Conservation (phyloP, 2,113 vertebrate genomes). For the Procavia capensis region DNA sequence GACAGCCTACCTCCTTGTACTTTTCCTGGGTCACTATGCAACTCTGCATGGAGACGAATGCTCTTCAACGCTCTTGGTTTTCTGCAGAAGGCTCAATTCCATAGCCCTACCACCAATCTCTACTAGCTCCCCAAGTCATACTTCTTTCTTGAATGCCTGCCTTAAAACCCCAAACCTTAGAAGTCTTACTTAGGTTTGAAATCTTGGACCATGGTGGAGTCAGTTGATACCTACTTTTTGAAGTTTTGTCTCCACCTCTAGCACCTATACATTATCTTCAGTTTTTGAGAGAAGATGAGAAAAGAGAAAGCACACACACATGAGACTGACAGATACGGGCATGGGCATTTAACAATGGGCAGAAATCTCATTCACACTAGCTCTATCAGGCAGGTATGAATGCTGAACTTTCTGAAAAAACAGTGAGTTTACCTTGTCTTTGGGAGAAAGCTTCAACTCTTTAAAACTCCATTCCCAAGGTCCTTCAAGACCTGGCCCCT, state of each 20-base stretch:
- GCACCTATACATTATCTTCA: background rate
- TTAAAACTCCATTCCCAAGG: background rate
- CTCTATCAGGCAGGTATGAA: background rate
- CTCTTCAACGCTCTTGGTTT: background rate
- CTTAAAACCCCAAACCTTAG: background rate
- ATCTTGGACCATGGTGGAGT: background rate
- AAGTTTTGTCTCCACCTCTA: background rate
- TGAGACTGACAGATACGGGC: background rate
- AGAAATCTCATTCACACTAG: background rate
- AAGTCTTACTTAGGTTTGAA: background rate
- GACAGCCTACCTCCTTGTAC: background rate
- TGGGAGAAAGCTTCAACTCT: background rate
- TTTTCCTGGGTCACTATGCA: background rate
- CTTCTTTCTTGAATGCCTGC: background rate
- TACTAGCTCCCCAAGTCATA: background rate
- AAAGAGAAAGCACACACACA: background rate
- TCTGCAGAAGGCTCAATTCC: background rate
- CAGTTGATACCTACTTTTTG: background rate
- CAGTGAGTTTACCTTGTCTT: background rate
- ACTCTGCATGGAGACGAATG: background rate
- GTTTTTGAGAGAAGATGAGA: background rate
- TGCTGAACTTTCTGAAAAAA: background rate
- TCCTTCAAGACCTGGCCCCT: background rate
- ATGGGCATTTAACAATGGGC: background rate
- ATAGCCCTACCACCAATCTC: background rate